phyloP scores from a whole-genome alignment of 2,797 vertebrate genomes.

The Scleropages formosus region DNA sequence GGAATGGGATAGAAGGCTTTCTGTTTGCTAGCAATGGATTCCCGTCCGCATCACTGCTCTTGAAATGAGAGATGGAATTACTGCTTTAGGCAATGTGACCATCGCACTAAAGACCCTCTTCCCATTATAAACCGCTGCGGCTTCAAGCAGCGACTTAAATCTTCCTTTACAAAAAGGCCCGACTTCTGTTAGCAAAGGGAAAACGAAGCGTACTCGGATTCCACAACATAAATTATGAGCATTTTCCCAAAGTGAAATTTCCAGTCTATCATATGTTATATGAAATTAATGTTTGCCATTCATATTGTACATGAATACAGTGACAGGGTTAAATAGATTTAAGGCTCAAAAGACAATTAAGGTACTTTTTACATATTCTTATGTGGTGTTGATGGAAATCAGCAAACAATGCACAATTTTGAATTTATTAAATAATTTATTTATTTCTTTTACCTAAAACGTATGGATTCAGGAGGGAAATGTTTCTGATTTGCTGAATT shows the following conservation, averaged over 20 bases:
- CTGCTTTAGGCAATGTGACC: background rate
- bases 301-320: conserved; percentile 55
- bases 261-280: conserved; percentile 56
- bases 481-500: conserved; percentile 1
- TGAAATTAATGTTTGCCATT: conserved; percentile 58
- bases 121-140: conserved; percentile 1
- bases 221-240: conserved; percentile 60
- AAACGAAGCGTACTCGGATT: conserved; percentile 53
- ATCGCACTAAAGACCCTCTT: background rate
- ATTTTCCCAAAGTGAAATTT: conserved; percentile 48
- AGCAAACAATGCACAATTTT: no score
- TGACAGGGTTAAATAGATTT: conserved; percentile 46
- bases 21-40: background rate
- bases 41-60: background rate
- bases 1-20: conserved; percentile 9
- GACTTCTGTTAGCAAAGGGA: conserved; percentile 35
- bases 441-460: no score
- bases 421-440: no score
- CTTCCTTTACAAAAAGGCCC: conserved; percentile 28
- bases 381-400: no score
- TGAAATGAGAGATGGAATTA: conserved; percentile 6
- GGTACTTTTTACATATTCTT: no score
- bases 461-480: no score
- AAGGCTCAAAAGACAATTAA: background rate
- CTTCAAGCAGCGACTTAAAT: background rate